Evolutionary conservation across 2,888 invertebrate species (phyloP).

Genomic region (Mayetiola destructor): DNA sequence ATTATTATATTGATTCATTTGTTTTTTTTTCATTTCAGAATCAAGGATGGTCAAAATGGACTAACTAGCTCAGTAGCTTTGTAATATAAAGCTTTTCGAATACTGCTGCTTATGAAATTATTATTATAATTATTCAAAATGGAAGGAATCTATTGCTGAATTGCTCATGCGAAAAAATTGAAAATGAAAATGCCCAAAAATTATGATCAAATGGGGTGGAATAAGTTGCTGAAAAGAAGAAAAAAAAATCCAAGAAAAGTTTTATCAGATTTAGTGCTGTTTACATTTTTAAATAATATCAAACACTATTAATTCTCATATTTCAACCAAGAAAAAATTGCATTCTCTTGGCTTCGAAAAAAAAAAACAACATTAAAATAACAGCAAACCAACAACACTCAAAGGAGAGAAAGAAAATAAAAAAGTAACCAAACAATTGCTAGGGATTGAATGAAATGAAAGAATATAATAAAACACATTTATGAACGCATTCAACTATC

Average conservation of each 20-base stretch:
- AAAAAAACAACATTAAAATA: neutral
- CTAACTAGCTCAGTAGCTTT: conserved; percentile 19
- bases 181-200: too few species aligned
- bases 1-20: neutral
- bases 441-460: too few species aligned
- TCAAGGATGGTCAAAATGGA: conserved; percentile 30
- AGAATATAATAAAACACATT: too few species aligned
- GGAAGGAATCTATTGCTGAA: too few species aligned
- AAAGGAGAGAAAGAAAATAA: neutral
- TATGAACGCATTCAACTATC: too few species aligned
- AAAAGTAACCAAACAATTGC: neutral
- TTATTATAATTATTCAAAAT: neutral
- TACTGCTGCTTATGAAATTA: neutral
- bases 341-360: conserved; percentile 10
- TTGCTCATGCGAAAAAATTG: neutral
- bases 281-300: conserved; percentile 12
- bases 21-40: neutral
- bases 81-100: neutral
- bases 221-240: too few species aligned
- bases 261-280: conserved; percentile 9
- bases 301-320: conserved; percentile 7
- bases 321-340: conserved; percentile 10
- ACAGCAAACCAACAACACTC: conserved; percentile 10
- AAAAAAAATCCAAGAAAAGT: conserved; percentile 1
- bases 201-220: too few species aligned